Percentiles rank a stretch among this genome's conserved stretches.
These are phyloP conservation scores for Macrotus californicus DNA, from an alignment of 2,113 vertebrate species.

Conservation along the genomic window DNA sequence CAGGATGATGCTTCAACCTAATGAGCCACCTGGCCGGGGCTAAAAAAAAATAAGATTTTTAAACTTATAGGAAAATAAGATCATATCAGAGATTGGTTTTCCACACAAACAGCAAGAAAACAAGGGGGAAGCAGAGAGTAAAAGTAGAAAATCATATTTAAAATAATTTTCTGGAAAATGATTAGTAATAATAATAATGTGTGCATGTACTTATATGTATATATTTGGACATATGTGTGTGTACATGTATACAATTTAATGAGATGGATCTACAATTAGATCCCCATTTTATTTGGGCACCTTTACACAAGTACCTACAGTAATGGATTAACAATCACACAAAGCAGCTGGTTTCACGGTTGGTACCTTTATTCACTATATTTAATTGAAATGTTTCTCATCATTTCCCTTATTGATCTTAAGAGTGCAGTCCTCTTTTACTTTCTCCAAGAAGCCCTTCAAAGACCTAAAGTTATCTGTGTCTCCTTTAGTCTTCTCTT, in stretches of 20 bases:
- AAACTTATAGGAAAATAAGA: neutral
- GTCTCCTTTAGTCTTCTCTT: neutral
- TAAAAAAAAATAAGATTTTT: constrained; percentile 26
- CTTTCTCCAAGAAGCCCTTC: neutral
- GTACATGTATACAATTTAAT: neutral
- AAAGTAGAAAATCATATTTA: neutral
- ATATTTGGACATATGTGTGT: neutral
- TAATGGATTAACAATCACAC: neutral
- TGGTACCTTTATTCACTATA: neutral
- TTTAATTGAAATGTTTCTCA: neutral
- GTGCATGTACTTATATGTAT: neutral
- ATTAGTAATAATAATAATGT: neutral
- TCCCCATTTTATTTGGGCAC: neutral
- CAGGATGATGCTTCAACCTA: too few relatives aligned
- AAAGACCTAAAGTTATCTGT: neutral
- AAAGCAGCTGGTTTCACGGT: neutral
- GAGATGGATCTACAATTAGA: neutral
- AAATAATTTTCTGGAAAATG: constrained; percentile 41
- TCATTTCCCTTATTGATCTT: neutral
- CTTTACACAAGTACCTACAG: neutral
- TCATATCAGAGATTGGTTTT: neutral
- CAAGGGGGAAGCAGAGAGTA: neutral
- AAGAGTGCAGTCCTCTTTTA: neutral
- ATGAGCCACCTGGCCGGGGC: too few relatives aligned
- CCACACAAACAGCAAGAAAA: constrained; percentile 6